These are phyloP conservation scores for Hirtodrosophila alboralis DNA, from an alignment of 2,888 invertebrate species.

Conservation along the genomic window DNA sequence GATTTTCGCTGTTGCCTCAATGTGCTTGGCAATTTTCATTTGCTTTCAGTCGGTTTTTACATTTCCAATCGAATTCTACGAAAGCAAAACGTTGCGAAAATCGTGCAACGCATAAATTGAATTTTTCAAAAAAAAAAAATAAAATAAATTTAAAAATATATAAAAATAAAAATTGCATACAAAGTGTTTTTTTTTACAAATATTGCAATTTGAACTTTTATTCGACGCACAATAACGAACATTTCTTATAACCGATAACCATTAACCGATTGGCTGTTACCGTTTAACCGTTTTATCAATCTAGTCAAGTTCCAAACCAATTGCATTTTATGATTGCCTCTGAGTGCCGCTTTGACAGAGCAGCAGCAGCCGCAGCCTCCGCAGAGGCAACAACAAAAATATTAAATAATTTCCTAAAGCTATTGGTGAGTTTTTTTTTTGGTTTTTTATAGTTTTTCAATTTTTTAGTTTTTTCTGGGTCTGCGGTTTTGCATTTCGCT, in stretches of 20 bases:
- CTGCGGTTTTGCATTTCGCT: constrained; percentile 62
- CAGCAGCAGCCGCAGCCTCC: constrained; percentile 33
- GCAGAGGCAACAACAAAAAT: constrained; percentile 2
- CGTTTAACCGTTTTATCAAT: too few relatives aligned
- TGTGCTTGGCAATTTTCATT: constrained; percentile 74
- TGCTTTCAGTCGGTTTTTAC: constrained; percentile 80
- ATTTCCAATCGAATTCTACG: constrained; percentile 80
- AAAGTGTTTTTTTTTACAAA: too few relatives aligned
- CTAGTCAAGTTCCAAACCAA: constrained; percentile 66
- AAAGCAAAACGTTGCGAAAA: constrained; percentile 71
- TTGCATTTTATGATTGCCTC: constrained; percentile 78
- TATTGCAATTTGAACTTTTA: too few relatives aligned
- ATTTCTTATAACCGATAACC: not conserved
- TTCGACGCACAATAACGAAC: constrained; percentile 4
- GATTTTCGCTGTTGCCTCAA: constrained; percentile 46
- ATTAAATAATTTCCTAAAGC: constrained; percentile 52
- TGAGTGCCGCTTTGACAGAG: constrained; percentile 58
- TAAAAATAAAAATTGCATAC: too few relatives aligned
- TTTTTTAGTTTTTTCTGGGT: constrained; percentile 25
- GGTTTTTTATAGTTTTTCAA: constrained; percentile 18
- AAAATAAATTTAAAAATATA: constrained; percentile 23
- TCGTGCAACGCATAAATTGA: constrained; percentile 31
- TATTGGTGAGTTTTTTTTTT: constrained; percentile 55
- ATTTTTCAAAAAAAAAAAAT: constrained; percentile 19
- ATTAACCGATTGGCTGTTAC: constrained; percentile 11